A percentile compares a stretch with the other conserved stretches of the same genome.
These are phyloP conservation scores for Manis crassicaudata DNA, from an alignment of 2,797 vertebrate species.

Conservation along the genomic window DNA sequence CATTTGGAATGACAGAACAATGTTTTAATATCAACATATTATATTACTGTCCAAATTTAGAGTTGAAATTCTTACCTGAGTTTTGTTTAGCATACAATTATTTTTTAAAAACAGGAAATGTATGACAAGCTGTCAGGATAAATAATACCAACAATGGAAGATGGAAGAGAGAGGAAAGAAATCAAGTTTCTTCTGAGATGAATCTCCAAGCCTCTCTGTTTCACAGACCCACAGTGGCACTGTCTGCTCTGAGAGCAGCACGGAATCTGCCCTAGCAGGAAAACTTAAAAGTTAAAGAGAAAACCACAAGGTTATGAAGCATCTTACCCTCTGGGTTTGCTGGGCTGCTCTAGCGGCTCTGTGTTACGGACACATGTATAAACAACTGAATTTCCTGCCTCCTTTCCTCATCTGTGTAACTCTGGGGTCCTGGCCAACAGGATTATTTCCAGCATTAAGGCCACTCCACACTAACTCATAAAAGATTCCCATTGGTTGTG, in stretches of 20 bases:
- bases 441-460: constrained; percentile 84
- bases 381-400: constrained; percentile 86
- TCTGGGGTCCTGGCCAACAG: constrained; percentile 82
- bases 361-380: constrained; percentile 82
- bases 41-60: not conserved
- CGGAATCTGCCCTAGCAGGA: constrained; percentile 45
- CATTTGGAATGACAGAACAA: not conserved
- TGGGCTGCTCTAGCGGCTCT: constrained; percentile 73
- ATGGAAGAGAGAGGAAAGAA: constrained; percentile 7
- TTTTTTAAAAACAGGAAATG: constrained; percentile 10
- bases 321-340: constrained; percentile 83
- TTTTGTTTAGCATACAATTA: constrained; percentile 30
- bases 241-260: constrained; percentile 42
- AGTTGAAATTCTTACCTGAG: constrained; percentile 61
- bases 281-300: constrained; percentile 74
- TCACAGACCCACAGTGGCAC: constrained; percentile 51
- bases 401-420: constrained; percentile 84
- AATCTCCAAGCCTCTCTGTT: constrained; percentile 23
- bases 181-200: constrained; percentile 1
- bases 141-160: not conserved
- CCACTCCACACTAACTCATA: constrained; percentile 77
- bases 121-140: constrained; percentile 26
- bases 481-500: constrained; percentile 81
- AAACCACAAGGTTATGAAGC: constrained; percentile 75
- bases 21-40: not conserved